phyloP scores from a whole-genome alignment of 2,888 invertebrate species.

The Folsomia candida region DNA sequence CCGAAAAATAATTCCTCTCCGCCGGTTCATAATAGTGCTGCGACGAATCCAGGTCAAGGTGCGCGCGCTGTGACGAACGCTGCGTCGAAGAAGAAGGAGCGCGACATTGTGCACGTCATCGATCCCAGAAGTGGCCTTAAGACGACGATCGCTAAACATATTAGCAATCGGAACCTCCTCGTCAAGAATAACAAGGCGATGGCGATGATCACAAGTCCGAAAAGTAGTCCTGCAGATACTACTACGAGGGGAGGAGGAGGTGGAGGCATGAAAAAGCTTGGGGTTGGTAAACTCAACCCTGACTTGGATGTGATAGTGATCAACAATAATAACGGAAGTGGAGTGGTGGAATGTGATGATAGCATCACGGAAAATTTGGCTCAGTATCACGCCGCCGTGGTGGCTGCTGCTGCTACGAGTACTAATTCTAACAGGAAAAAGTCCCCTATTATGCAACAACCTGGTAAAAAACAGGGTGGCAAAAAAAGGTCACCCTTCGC shows the following conservation, averaged over 20 bases:
- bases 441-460: background rate
- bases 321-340: conserved; percentile 13
- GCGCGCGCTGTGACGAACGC: background rate
- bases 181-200: conserved; percentile 4
- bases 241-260: background rate
- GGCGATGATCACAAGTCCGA: background rate
- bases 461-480: conserved; percentile 7
- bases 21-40: conserved; percentile 1
- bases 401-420: background rate
- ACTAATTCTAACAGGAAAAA: background rate
- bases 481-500: background rate
- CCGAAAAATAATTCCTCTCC: conserved; percentile 11
- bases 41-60: conserved; percentile 1
- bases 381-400: conserved; percentile 2
- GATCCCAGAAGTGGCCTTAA: conserved; percentile 43
- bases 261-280: conserved; percentile 12
- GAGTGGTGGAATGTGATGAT: background rate
- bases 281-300: conserved; percentile 46
- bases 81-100: conserved; percentile 23
- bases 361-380: conserved; percentile 16
- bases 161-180: conserved; percentile 39
- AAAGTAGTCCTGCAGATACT: background rate
- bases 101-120: conserved; percentile 49
- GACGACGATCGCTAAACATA: conserved; percentile 50
- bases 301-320: conserved; percentile 50